Percentiles rank a stretch among this genome's conserved stretches.
phyloP scores from a whole-genome alignment of 2,888 invertebrate genomes.

The Sisyra nigra region DNA sequence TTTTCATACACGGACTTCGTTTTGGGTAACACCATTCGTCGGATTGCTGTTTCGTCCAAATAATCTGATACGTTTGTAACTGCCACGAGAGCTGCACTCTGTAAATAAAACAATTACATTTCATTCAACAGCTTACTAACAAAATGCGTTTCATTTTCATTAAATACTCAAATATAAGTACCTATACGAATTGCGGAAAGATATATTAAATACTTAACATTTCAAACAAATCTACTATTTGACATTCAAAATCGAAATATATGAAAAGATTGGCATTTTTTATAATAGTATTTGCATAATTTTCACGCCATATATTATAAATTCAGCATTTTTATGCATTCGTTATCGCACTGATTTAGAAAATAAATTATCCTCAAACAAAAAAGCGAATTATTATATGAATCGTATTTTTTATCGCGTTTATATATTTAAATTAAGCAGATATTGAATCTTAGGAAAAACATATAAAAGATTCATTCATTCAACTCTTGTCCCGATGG shows the following conservation, averaged over 20 bases:
- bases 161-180: too few relatives aligned
- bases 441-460: too few relatives aligned
- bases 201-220: background rate
- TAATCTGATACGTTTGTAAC: conserved; percentile 72
- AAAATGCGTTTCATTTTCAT: background rate
- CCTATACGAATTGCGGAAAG: background rate
- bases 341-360: background rate
- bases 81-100: conserved; percentile 82
- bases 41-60: conserved; percentile 66
- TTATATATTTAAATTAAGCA: too few relatives aligned
- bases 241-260: background rate
- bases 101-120: conserved; percentile 16
- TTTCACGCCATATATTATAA: background rate
- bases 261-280: too few relatives aligned
- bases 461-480: too few relatives aligned
- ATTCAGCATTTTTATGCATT: background rate
- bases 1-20: conserved; percentile 67
- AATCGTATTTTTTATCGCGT: too few relatives aligned
- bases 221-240: too few relatives aligned
- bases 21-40: conserved; percentile 66
- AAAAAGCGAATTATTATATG: too few relatives aligned
- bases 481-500: too few relatives aligned
- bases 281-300: background rate
- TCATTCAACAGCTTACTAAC: background rate
- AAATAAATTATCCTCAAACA: background rate